Conservation (phyloP, 2,888 invertebrate genomes). For the Antheraea assamensis region DNA sequence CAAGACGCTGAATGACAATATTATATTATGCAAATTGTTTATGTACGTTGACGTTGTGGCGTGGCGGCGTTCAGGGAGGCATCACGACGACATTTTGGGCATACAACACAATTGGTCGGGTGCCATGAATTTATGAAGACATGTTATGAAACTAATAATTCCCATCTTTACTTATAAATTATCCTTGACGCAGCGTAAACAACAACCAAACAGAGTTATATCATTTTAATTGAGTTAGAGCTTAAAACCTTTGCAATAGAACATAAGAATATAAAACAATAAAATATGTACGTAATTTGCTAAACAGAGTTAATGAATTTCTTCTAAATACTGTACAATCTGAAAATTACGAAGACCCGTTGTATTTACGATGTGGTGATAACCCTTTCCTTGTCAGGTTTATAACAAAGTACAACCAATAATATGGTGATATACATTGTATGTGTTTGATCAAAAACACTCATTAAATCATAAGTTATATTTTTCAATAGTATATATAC, state of each 20-base stretch:
- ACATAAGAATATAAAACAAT: too few species aligned
- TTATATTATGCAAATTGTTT: slow-evolving; percentile 71
- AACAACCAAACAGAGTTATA: background rate
- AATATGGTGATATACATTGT: too few species aligned
- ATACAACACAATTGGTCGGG: slow-evolving; percentile 11
- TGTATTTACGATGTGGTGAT: too few species aligned
- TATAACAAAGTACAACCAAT: too few species aligned
- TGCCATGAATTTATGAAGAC: slow-evolving; percentile 6
- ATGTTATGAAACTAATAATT: slow-evolving; percentile 2
- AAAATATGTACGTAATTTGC: too few species aligned
- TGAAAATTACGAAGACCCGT: too few species aligned
- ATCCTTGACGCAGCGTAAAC: background rate
- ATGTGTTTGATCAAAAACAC: too few species aligned
- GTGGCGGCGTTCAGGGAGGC: background rate
- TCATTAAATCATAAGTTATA: background rate
- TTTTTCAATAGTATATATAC: background rate
- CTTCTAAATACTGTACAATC: too few species aligned
- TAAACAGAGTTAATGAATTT: too few species aligned
- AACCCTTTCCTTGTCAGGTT: too few species aligned
- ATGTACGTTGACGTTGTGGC: slow-evolving; percentile 22
- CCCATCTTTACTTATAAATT: background rate
- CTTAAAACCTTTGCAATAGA: too few species aligned
- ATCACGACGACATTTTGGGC: background rate
- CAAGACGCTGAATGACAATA: slow-evolving; percentile 59
- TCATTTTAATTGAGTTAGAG: background rate